phyloP scores from a whole-genome alignment of 2,797 vertebrate genomes.

The Buceros bicornis region DNA sequence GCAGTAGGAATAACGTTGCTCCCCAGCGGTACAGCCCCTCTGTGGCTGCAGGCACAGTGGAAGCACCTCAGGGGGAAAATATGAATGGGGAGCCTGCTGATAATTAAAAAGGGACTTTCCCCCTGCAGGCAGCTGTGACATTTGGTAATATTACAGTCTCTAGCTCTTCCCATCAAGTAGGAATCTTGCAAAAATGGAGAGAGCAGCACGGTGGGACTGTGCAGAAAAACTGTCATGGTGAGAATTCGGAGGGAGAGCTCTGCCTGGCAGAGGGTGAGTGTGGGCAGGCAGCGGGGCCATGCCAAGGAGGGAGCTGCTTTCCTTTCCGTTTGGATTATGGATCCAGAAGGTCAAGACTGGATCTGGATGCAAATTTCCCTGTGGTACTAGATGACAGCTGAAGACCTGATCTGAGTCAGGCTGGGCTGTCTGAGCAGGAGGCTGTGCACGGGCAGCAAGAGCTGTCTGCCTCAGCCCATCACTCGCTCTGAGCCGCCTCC shows the following conservation, averaged over 20 bases:
- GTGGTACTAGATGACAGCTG: background rate
- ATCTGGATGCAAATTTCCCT: background rate
- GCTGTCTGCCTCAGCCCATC: fast-evolving
- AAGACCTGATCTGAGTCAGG: background rate
- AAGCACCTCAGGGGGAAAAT: constrained; percentile 44
- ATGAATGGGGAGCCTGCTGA: background rate
- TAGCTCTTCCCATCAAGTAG: constrained; percentile 12
- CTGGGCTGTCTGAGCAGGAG: background rate
- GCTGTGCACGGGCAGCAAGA: fast-evolving
- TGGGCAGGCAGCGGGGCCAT: fast-evolving
- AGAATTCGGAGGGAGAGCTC: background rate
- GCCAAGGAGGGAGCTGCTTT: background rate
- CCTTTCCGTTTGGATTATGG: background rate
- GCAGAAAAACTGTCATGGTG: background rate
- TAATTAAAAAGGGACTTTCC: constrained; percentile 52
- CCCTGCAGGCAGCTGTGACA: background rate
- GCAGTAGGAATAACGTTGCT: background rate
- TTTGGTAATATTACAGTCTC: background rate
- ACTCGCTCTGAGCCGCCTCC: background rate
- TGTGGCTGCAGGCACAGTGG: background rate
- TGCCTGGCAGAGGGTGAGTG: background rate
- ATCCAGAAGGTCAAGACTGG: background rate
- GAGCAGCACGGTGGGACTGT: fast-evolving
- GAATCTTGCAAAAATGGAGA: background rate
- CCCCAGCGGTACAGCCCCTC: background rate